Evolutionary conservation across 2,888 invertebrate species (phyloP), one percentile per base, ranked within the genome.

Genomic region (Brachyptera risi): DNA sequence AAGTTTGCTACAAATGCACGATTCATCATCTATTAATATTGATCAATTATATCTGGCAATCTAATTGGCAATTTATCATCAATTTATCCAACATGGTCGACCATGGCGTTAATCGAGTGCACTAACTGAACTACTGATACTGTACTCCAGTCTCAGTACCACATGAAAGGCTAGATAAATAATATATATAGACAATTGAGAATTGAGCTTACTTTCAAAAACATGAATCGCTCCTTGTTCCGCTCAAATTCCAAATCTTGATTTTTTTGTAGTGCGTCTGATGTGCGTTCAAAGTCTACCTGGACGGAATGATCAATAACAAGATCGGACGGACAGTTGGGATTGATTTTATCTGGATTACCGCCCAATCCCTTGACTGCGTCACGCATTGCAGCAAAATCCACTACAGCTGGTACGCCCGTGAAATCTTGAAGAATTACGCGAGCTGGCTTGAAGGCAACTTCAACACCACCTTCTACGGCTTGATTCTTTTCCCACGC

Each of bases 241-340:
- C 98, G 85, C 71, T 92, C 89, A 75, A 98, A 98, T 73, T 99
- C 99, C 57, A 97, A 73, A 63, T 92, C 89, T 74, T 98, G 92
- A 74, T 99, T 99, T 73, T 94, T 92, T 69, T 86, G 83, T 56
- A 96, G 74, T 0, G 98, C 92, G 73, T 95, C 92, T 0, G 86
- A 79, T 58, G 80, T 78, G 73, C 91, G 81, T 2, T 86, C 84
- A 73, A 92, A 94, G 78, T 99, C 98, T 26, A 96, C 98, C 77
- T 98, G 97, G 50, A 99, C 90, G 0, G 97, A 97, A 73, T 99
- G 98, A 76, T 99, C 99, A 60, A 99, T 96, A 42, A 99, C 97
- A 67, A 99, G 81, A 78, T 99, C 98, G 0, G 96, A 95, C 0
- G 98, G 97, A 71, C 97, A 98, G 61, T 93, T 86, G 0, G 98